Conservation (phyloP, 2,797 vertebrate genomes). For the Ptychobarbus kaznakovi region DNA sequence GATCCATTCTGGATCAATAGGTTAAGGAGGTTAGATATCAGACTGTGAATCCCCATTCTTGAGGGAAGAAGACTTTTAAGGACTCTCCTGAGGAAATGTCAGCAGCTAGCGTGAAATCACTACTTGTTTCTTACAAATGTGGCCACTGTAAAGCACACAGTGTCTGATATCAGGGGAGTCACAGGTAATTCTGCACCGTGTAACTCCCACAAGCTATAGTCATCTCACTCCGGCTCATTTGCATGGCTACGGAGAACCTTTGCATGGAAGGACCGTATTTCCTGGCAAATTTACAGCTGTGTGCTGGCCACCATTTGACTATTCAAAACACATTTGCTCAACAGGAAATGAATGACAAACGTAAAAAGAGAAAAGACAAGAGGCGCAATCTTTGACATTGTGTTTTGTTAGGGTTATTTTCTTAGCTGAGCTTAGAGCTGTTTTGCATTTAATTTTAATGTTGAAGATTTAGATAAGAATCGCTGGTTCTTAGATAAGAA, state of each 20-base stretch:
- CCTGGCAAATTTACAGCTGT: constrained; percentile 57
- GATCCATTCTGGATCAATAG: neutral
- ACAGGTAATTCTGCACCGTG: constrained; percentile 8
- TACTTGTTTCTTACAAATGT: constrained; percentile 22
- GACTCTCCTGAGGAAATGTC: neutral
- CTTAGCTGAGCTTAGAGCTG: constrained; percentile 1
- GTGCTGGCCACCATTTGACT: constrained; percentile 71
- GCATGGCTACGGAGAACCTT: constrained; percentile 73
- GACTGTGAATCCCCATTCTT: neutral
- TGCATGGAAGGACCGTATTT: constrained; percentile 73
- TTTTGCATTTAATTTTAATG: constrained; percentile 26
- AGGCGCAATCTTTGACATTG: neutral
- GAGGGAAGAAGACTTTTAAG: neutral
- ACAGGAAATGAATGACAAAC: constrained; percentile 43
- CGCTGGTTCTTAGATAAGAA: neutral
- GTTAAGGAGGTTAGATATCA: neutral
- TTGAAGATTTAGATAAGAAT: constrained; percentile 13
- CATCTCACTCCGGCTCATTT: constrained; percentile 65
- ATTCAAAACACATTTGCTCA: constrained; percentile 70
- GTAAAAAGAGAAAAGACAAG: constrained; percentile 11
- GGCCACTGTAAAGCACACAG: constrained; percentile 10
- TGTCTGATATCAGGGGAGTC: constrained; percentile 18
- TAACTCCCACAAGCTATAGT: constrained; percentile 12
- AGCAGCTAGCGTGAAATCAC: constrained; percentile 1
- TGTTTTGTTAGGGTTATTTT: constrained; percentile 6